A percentile compares a stretch with the other conserved stretches of the same genome.
Conservation (phyloP, 2,113 vertebrate species). For the Meleagris gallopavo region DNA sequence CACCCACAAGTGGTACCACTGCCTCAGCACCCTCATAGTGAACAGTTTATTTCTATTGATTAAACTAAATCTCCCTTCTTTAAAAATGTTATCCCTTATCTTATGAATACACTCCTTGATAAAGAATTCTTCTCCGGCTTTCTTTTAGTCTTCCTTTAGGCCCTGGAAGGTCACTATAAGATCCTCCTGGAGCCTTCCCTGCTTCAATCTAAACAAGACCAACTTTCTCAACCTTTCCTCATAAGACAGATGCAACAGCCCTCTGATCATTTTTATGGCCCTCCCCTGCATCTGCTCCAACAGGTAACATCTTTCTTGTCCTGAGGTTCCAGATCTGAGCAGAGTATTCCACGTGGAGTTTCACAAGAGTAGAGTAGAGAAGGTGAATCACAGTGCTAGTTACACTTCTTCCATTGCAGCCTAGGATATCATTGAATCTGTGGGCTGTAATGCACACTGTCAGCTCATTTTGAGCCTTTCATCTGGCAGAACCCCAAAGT, state of each 20-base stretch:
- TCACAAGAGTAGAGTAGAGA: not conserved
- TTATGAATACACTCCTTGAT: too few relatives aligned
- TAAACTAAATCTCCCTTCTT: too few relatives aligned
- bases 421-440: not conserved
- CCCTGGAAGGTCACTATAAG: not conserved
- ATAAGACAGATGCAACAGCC: not conserved
- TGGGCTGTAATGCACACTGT: not conserved
- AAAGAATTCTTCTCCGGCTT: too few relatives aligned
- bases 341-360: not conserved
- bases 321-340: not conserved
- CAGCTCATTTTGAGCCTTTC: not conserved
- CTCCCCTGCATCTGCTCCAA: not conserved
- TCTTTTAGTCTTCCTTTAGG: not conserved
- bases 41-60: too few relatives aligned
- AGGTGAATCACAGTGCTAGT: not conserved
- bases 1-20: not conserved
- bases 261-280: not conserved
- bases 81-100: too few relatives aligned
- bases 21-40: too few relatives aligned
- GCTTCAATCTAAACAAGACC: not conserved
- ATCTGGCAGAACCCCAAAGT: not conserved
- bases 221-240: not conserved
- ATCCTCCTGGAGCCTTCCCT: not conserved
- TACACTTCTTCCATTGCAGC: not conserved
- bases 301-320: not conserved